Base-by-base conservation (phyloP, 2,797 vertebrate genomes). In the Synanceia verrucosa region DNA sequence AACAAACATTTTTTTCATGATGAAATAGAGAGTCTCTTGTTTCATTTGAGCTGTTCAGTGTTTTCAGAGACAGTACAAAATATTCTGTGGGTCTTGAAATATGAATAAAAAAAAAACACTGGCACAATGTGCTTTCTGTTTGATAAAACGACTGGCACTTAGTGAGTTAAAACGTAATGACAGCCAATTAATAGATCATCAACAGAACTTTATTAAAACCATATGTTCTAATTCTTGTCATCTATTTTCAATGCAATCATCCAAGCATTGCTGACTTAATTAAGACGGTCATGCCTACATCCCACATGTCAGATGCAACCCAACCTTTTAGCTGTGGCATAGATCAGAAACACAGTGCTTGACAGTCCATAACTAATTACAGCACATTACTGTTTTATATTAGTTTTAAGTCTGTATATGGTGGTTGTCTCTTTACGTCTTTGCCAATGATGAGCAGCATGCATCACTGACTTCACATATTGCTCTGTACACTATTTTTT, bases 281-380 rank as follows among this genome's bases (percentile, higher is more conserved):
- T 70, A 78, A 34, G 36, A 47, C 1, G 19, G 57, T 61, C 62
- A 37, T 43, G 12, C 33, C 14, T 34, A 24, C 51, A 9, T 47
- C 19, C 26, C 24, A 24, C 19, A 8, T 74, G 61, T 56, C 59
- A 43, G 57, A 72, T 58, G 57, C 50, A 55, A 10, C 24, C 18
- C 51, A 34, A 65, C 57, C 67, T 64, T 67, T 59, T 26, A 82
- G 46, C 39, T 48, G 26, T 52, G 18, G 55, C 18, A 36, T 48
- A 39, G 14, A 55, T 16, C 57, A 75, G 65, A 59, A 69, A 72
- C 36, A 57, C 31, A 58, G 28, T 11, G 33, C n/a, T 46, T 71
- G 13, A 43, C 28, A 60, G 66, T 26, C 65, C 70, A 63, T 68
- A 59, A 81, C 79, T 83, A 72, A 80, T 84, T 68, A 64, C 36